phyloP scores from a whole-genome alignment of 2,888 invertebrate genomes.

The Xylocampa areola region DNA sequence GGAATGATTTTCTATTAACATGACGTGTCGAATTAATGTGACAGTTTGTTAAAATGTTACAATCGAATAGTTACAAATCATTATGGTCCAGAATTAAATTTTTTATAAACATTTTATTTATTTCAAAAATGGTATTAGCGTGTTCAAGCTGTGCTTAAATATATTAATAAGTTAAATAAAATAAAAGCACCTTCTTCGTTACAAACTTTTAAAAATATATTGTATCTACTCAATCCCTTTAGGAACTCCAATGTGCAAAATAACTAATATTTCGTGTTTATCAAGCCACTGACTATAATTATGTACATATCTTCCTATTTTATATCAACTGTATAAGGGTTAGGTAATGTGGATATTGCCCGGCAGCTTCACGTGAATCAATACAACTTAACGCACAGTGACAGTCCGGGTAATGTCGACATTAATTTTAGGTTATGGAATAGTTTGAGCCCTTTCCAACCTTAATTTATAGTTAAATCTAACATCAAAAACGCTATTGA shows the following conservation, averaged over 20 bases:
- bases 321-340: constrained; percentile 23
- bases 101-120: constrained; percentile 10
- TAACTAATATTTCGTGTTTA: constrained; percentile 24
- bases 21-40: not conserved
- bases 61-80: constrained; percentile 5
- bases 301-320: constrained; percentile 25
- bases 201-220: constrained; percentile 20
- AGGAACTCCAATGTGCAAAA: constrained; percentile 76
- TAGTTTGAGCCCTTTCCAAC: constrained; percentile 12
- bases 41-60: constrained; percentile 21
- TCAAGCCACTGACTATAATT: constrained; percentile 26
- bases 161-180: constrained; percentile 24
- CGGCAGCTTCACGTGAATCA: constrained; percentile 27
- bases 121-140: constrained; percentile 19
- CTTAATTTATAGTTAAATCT: not conserved
- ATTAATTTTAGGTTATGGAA: constrained; percentile 29
- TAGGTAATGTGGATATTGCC: constrained; percentile 16
- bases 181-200: constrained; percentile 51
- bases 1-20: no score
- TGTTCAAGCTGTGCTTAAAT: constrained; percentile 48
- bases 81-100: not conserved
- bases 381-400: constrained; percentile 40
- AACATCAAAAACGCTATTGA: not conserved
- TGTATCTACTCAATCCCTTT: constrained; percentile 65
- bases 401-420: constrained; percentile 21